Percentiles rank a stretch among this genome's conserved stretches.
These are phyloP conservation scores for Dendroctonus ponderosae DNA, from an alignment of 1,140 invertebrate species.

Conservation along the genomic window DNA sequence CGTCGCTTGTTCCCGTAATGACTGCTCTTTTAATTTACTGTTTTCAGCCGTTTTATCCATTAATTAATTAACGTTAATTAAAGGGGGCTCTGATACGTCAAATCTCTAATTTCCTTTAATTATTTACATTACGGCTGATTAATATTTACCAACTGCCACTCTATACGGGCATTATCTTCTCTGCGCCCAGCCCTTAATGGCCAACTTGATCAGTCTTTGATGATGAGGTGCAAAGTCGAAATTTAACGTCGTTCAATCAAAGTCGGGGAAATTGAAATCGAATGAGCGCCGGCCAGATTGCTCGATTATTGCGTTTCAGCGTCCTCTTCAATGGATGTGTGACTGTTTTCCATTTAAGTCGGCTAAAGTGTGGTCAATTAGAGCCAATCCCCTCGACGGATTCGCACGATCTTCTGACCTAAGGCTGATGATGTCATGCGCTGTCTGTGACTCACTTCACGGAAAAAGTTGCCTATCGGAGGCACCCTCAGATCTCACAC, in stretches of 20 bases:
- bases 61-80: slow-evolving; percentile 38
- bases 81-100: slow-evolving; percentile 36
- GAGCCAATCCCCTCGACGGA: slow-evolving; percentile 15
- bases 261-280: too few species aligned
- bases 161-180: slow-evolving; percentile 26
- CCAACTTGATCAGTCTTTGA: too few species aligned
- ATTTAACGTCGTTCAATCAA: too few species aligned
- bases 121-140: slow-evolving; percentile 39
- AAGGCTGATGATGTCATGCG: slow-evolving; percentile 21
- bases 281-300: too few species aligned
- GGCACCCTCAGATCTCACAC: too few species aligned
- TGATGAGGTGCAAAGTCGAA: too few species aligned
- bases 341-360: slow-evolving; percentile 18
- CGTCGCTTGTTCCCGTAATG: slow-evolving; percentile 4
- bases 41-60: slow-evolving; percentile 37
- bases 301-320: too few species aligned
- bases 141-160: slow-evolving; percentile 21
- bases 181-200: background rate
- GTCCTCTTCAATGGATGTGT: slow-evolving; percentile 20
- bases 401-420: slow-evolving; percentile 21
- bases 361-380: slow-evolving; percentile 16
- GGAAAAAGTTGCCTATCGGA: too few species aligned
- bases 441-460: background rate
- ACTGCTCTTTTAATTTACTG: slow-evolving; percentile 35
- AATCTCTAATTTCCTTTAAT: slow-evolving; percentile 40